Evolutionary conservation across 2,888 invertebrate genomes (phyloP), one percentile per base, ranked within the genome.

Genomic region (Meta bourneti): DNA sequence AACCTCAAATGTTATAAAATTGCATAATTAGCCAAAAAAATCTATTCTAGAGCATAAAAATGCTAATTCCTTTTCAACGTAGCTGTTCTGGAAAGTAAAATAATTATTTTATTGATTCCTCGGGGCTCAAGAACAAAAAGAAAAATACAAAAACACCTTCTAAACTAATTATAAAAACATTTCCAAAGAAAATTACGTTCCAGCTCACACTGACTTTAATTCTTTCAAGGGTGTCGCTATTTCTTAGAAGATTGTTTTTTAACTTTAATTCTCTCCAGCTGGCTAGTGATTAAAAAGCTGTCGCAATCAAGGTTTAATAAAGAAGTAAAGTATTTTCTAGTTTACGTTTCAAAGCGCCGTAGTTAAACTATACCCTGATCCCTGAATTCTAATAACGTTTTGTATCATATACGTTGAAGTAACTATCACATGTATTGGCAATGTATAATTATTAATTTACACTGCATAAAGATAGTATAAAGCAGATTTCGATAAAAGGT

Each of bases 91-190:
- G 1, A 61, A 16, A 61, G 61, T 61, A 61, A 16, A 61, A 16
- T 61, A 61, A 61, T 61, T 61, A 6, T 61, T 61, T 61, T 61
- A 61, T 61, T 61, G 61, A 61, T 61, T 61, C 61, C 16, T 61
- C 8, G 61, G 16, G 61, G 11, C 61, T 34, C 34, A 34, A 34
- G 34, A 34, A 34, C 34, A 34, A 34, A 34, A 34, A 34, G n/a
- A 34, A 34, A n/a, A 78, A 16, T 11, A 78, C n/a, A 61, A 84
- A 84, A 84, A 72, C 19, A n/a, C 54, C 48, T 54, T 54, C 74
- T 16, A 86, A 86, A 78, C 85, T 78, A 86, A 78, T 86, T 85
- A 85, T 69, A 85, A 86, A 78, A 78, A 69, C n/a, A 51, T 19
- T n/a, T 86, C 48, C 16, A 7, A 61, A 51, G 85, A 86, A 86